Evolutionary conservation across 2,797 vertebrate genomes (phyloP).

Genomic region (Allobates femoralis): DNA sequence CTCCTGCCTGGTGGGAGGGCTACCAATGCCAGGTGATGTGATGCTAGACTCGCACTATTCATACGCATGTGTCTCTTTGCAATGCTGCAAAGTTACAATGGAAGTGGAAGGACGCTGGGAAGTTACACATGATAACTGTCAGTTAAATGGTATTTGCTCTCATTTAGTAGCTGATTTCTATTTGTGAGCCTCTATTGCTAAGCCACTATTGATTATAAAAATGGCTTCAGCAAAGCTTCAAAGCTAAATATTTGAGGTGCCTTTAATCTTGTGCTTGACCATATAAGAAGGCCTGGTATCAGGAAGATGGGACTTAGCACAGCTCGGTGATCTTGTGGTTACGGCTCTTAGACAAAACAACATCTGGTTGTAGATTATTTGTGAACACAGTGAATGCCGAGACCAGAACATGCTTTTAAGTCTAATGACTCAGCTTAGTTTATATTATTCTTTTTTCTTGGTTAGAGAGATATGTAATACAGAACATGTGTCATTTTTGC

Average conservation of each 20-base stretch:
- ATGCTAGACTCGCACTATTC: too few species aligned
- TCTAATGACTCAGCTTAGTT: slow-evolving; percentile 47
- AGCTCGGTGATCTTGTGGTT: slow-evolving; percentile 25
- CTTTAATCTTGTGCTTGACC: neutral
- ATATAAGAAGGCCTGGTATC: neutral
- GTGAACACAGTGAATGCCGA: slow-evolving; percentile 36
- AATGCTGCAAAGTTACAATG: too few species aligned
- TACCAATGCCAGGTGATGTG: too few species aligned
- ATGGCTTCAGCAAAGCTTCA: neutral
- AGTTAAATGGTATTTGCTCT: too few species aligned
- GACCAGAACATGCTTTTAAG: slow-evolving; percentile 36
- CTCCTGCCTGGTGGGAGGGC: too few species aligned
- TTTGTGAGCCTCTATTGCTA: neutral
- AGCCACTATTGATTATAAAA: neutral
- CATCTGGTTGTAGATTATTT: slow-evolving; percentile 61
- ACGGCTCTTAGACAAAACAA: slow-evolving; percentile 49
- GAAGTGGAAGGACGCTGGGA: too few species aligned
- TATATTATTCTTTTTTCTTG: slow-evolving; percentile 36
- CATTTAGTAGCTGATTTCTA: neutral
- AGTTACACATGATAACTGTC: too few species aligned
- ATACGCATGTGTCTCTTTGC: too few species aligned
- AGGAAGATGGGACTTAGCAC: slow-evolving; percentile 45
- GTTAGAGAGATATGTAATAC: slow-evolving; percentile 46
- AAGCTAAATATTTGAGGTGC: neutral
- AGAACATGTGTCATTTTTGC: slow-evolving; percentile 55